phyloP scores from a whole-genome alignment of 1,140 invertebrate species.

The Zelostemma sp. region DNA sequence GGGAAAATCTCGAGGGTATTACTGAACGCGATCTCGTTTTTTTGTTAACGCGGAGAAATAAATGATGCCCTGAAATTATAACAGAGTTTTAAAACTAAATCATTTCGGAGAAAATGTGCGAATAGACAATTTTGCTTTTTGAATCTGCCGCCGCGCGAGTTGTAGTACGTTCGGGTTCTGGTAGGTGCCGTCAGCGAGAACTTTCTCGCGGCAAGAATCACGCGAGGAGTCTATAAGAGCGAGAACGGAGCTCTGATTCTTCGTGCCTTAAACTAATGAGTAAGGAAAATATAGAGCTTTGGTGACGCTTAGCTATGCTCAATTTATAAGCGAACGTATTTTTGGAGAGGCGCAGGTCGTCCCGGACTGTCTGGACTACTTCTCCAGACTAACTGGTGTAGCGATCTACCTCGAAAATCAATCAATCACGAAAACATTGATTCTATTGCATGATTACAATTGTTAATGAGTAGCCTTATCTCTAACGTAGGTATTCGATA shows the following conservation, averaged over 20 bases:
- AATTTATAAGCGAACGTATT: slow-evolving; percentile 73
- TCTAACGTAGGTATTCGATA: too few relatives aligned
- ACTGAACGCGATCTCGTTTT: too few relatives aligned
- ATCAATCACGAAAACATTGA: neutral
- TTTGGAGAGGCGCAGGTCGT: slow-evolving; percentile 83
- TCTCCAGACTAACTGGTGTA: slow-evolving; percentile 76
- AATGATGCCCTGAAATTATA: too few relatives aligned
- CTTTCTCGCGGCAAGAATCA: slow-evolving; percentile 25
- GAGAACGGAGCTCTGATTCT: neutral
- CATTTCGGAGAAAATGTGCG: too few relatives aligned
- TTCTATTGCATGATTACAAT: neutral
- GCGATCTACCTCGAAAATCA: slow-evolving; percentile 74
- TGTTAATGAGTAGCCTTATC: too few relatives aligned
- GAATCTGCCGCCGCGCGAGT: too few relatives aligned
- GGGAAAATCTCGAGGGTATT: slow-evolving; percentile 13
- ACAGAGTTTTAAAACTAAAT: too few relatives aligned
- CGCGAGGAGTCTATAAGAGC: slow-evolving; percentile 1
- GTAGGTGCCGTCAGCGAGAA: too few relatives aligned
- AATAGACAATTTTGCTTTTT: too few relatives aligned
- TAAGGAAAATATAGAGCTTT: slow-evolving; percentile 89
- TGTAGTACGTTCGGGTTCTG: too few relatives aligned
- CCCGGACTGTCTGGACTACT: slow-evolving; percentile 78
- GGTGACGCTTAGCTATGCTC: slow-evolving; percentile 82
- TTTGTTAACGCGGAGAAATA: too few relatives aligned
- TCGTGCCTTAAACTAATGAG: slow-evolving; percentile 90